Percentiles rank a stretch among this genome's conserved stretches.
Evolutionary conservation across 2,888 invertebrate species (phyloP).

Genomic region (Leptinotarsa haldemani): DNA sequence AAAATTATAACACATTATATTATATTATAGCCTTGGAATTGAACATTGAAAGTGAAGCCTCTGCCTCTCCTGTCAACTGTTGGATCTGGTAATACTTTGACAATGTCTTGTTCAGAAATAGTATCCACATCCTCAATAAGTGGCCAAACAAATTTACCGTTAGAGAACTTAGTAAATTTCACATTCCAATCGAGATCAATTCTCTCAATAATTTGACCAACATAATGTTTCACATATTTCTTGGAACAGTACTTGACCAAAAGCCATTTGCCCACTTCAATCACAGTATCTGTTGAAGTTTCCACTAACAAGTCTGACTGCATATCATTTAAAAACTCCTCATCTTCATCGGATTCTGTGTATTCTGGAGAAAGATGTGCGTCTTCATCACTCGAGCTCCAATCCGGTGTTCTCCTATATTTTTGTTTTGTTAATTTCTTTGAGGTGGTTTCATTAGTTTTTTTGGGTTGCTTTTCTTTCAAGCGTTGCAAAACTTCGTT

Average conservation of each 20-base stretch:
- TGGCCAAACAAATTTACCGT: slow-evolving; percentile 10
- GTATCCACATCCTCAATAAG: slow-evolving; percentile 7
- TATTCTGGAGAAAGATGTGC: slow-evolving; percentile 5
- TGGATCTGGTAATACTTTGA: slow-evolving; percentile 3
- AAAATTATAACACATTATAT: slow-evolving; percentile 2
- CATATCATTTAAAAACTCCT: slow-evolving; percentile 4
- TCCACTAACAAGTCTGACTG: not conserved
- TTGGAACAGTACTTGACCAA: slow-evolving; percentile 9
- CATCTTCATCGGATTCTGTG: slow-evolving; percentile 6
- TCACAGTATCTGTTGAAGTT: slow-evolving; percentile 5
- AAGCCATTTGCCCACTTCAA: slow-evolving; percentile 7
- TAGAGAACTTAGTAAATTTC: slow-evolving; percentile 9
- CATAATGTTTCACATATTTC: slow-evolving; percentile 7
- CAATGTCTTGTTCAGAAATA: slow-evolving; percentile 6
- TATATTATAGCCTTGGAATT: slow-evolving; percentile 9
- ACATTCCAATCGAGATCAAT: slow-evolving; percentile 1
- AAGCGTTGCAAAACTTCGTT: slow-evolving; percentile 10
- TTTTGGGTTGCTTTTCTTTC: not conserved
- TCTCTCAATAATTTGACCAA: slow-evolving; percentile 8
- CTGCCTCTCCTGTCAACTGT: not conserved
- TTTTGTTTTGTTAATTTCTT: not conserved
- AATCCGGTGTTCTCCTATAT: not conserved
- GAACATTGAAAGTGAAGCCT: slow-evolving; percentile 1
- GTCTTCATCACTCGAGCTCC: slow-evolving; percentile 5
- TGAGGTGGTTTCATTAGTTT: not conserved